phyloP scores from a whole-genome alignment of 2,797 vertebrate genomes.

The Apodemus agrarius region DNA sequence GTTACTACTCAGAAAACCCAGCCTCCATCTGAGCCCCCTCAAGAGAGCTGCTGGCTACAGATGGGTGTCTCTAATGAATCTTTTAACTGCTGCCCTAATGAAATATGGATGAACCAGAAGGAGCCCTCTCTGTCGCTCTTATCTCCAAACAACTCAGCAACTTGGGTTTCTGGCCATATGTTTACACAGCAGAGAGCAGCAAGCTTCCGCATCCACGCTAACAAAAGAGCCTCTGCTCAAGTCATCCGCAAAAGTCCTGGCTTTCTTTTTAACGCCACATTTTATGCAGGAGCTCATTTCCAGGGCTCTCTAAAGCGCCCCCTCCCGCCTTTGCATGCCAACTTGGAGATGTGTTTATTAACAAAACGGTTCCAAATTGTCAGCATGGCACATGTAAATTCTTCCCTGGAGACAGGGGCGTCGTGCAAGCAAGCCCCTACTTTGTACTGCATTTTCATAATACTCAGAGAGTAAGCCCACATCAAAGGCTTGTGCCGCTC shows the following conservation, averaged over 20 bases:
- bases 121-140: conserved; percentile 34
- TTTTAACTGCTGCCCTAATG: conserved; percentile 76
- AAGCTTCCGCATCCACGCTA: not conserved
- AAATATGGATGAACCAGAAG: conserved; percentile 78
- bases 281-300: conserved; percentile 66
- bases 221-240: conserved; percentile 31
- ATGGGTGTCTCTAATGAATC: conserved; percentile 72
- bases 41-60: conserved; percentile 63
- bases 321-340: conserved; percentile 40
- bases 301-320: conserved; percentile 35
- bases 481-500: conserved; percentile 61
- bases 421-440: conserved; percentile 41
- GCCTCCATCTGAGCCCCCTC: conserved; percentile 72
- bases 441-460: not conserved
- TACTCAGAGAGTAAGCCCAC: conserved; percentile 58
- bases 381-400: conserved; percentile 17
- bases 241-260: conserved; percentile 42
- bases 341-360: conserved; percentile 53
- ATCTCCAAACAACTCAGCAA: conserved; percentile 62
- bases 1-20: conserved; percentile 71
- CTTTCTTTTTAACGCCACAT: conserved; percentile 54
- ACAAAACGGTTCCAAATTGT: conserved; percentile 34
- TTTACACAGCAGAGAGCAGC: not conserved
- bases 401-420: not conserved
- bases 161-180: conserved; percentile 52